A percentile compares a stretch with the other conserved stretches of the same genome.
phyloP scores from a whole-genome alignment of 92 coral and sea anemone genomes.

The Porites rus region DNA sequence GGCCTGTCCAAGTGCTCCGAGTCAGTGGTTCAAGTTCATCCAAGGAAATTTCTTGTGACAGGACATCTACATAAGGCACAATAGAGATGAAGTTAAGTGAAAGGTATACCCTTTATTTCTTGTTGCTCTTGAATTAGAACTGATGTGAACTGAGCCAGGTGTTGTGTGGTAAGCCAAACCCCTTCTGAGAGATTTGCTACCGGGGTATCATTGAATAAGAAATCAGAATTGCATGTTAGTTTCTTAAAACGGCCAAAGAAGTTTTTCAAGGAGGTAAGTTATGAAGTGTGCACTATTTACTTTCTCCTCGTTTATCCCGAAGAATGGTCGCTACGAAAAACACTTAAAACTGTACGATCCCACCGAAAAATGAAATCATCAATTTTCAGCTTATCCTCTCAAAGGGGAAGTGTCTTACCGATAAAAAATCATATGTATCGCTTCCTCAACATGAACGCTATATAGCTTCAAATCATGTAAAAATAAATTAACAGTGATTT shows the following conservation, averaged over 20 bases:
- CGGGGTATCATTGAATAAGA: not conserved
- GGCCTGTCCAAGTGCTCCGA: too few relatives aligned
- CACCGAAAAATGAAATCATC: not conserved
- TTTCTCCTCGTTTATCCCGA: not conserved
- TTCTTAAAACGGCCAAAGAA: not conserved
- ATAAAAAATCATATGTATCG: too few relatives aligned
- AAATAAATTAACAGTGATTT: too few relatives aligned
- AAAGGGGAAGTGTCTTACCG: too few relatives aligned
- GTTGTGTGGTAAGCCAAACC: not conserved
- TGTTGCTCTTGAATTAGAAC: not conserved
- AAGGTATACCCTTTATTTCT: not conserved
- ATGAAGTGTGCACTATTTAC: constrained; percentile 11
- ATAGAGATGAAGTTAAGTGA: not conserved
- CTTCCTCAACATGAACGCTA: too few relatives aligned
- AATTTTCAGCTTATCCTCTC: not conserved
- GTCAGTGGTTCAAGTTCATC: not conserved
- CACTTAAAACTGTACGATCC: not conserved
- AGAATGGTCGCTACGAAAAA: constrained; percentile 1
- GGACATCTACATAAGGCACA: not conserved
- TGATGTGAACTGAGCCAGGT: not conserved
- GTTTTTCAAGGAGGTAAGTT: not conserved
- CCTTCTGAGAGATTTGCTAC: not conserved
- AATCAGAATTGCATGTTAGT: not conserved
- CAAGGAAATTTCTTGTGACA: not conserved
- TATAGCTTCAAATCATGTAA: too few relatives aligned